A percentile compares a stretch with the other conserved stretches of the same genome.
phyloP scores from a whole-genome alignment of 2,113 vertebrate genomes.

The Indri indri region DNA sequence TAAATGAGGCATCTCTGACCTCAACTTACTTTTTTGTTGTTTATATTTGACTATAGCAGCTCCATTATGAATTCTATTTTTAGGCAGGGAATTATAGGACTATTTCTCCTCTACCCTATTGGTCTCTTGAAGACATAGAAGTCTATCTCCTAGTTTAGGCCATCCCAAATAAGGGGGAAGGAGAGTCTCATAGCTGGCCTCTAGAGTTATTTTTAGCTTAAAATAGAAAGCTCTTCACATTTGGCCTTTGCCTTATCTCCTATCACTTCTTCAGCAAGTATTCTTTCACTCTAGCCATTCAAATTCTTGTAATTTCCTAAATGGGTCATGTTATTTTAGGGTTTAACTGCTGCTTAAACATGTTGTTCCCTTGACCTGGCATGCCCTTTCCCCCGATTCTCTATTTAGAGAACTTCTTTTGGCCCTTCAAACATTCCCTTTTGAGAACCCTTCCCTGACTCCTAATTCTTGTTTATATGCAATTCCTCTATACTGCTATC shows the following conservation, averaged over 20 bases:
- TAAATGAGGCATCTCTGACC: background rate
- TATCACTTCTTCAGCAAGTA: background rate
- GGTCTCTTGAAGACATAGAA: background rate
- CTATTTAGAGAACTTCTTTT: background rate
- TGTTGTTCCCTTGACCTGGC: background rate
- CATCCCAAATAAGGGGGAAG: background rate
- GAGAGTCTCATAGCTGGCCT: background rate
- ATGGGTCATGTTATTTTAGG: background rate
- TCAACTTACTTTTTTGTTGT: background rate
- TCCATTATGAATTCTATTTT: background rate
- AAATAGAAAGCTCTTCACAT: conserved; percentile 9
- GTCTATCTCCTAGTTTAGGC: background rate
- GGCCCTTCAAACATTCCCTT: background rate
- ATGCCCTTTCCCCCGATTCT: background rate
- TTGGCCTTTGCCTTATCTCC: background rate
- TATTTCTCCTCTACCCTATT: background rate
- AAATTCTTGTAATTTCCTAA: conserved; percentile 30
- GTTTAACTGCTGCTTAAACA: background rate
- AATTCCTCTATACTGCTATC: background rate
- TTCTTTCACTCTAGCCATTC: conserved; percentile 1
- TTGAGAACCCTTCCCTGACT: background rate
- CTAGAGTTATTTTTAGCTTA: conserved; percentile 21
- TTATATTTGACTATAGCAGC: background rate
- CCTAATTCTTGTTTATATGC: background rate
- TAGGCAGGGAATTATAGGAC: background rate